These are phyloP conservation scores for Pagrus major DNA, from an alignment of 2,113 vertebrate genomes.

Conservation along the genomic window DNA sequence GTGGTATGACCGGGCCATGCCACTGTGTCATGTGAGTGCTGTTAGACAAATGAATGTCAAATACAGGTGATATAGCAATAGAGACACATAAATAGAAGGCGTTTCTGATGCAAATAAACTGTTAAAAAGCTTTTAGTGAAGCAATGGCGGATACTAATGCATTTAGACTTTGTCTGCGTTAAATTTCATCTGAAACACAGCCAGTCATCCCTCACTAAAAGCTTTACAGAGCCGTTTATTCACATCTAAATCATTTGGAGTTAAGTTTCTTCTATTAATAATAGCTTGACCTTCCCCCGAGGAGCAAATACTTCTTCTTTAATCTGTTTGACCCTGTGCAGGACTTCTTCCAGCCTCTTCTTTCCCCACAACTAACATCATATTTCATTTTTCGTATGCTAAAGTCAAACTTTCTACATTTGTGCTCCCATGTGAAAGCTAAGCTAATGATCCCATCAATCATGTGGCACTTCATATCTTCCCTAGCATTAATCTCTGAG, in stretches of 20 bases:
- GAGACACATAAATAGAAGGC: neutral
- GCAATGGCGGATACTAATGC: neutral
- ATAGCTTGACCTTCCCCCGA: neutral
- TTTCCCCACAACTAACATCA: neutral
- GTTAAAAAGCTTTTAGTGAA: constrained; percentile 34
- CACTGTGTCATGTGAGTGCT: constrained; percentile 21
- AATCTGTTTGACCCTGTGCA: neutral
- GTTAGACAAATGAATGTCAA: constrained; percentile 57
- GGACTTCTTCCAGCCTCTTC: neutral
- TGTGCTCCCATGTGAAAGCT: constrained; percentile 39
- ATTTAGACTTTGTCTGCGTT: constrained; percentile 2
- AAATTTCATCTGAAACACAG: constrained; percentile 29
- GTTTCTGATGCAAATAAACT: neutral
- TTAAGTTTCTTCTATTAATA: neutral
- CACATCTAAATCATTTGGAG: neutral
- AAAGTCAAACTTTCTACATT: constrained; percentile 35
- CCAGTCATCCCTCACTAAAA: constrained; percentile 4
- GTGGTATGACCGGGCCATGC: constrained; percentile 3
- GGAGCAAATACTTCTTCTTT: neutral
- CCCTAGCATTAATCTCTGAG: constrained; percentile 50
- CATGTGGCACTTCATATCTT: constrained; percentile 50
- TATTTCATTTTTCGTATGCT: constrained; percentile 35
- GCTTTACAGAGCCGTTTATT: constrained; percentile 23
- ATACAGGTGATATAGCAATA: constrained; percentile 39
- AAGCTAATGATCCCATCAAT: constrained; percentile 68